These are phyloP conservation scores for Anolis sagrei DNA, from an alignment of 2,113 vertebrate genomes.

Conservation along the genomic window DNA sequence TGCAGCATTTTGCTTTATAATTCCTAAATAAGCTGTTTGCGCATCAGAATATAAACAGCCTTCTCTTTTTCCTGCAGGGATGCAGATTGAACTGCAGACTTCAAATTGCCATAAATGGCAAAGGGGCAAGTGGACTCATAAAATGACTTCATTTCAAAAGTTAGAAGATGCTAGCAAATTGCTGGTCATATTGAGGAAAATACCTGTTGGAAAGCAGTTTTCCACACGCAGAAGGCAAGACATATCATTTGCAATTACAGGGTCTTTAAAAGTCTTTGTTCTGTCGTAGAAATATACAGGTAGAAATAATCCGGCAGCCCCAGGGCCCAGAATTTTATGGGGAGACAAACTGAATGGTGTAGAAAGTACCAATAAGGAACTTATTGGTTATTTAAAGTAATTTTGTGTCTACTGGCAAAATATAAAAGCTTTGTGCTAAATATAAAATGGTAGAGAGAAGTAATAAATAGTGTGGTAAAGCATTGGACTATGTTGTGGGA, in stretches of 20 bases:
- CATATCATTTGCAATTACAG: constrained; percentile 12
- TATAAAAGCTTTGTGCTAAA: not conserved
- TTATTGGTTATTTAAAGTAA: not conserved
- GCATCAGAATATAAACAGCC: constrained; percentile 45
- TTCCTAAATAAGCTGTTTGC: constrained; percentile 68
- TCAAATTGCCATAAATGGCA: constrained; percentile 63
- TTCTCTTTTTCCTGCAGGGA: constrained; percentile 62
- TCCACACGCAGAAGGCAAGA: constrained; percentile 49
- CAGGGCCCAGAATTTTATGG: not conserved
- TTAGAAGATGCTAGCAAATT: constrained; percentile 66
- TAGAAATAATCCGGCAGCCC: constrained; percentile 13
- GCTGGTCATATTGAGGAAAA: constrained; percentile 55
- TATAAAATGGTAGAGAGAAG: not conserved
- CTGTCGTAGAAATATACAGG: not conserved
- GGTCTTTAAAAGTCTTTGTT: constrained; percentile 20
- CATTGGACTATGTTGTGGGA: too few relatives aligned
- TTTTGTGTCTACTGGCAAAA: not conserved
- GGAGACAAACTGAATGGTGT: constrained; percentile 3
- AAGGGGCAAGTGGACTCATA: constrained; percentile 63
- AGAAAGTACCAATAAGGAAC: constrained; percentile 20
- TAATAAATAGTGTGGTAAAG: too few relatives aligned
- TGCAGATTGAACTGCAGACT: constrained; percentile 55
- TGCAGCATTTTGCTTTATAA: constrained; percentile 59
- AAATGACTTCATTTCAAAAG: constrained; percentile 70
- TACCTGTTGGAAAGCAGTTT: constrained; percentile 51